Base-by-base conservation (phyloP, 2,888 invertebrate species). In the Panorpa germanica region DNA sequence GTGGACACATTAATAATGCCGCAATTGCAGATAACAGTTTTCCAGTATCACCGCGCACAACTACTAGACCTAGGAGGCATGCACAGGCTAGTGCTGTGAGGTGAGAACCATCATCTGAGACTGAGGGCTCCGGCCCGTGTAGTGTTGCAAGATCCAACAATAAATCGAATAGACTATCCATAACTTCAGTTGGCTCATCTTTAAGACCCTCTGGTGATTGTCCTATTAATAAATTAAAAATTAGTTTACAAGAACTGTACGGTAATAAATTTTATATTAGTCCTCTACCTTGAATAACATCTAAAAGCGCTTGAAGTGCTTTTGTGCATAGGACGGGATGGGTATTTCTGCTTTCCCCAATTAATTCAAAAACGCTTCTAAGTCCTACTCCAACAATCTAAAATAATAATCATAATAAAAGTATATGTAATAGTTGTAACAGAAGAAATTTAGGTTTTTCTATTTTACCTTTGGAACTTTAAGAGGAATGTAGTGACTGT, bases 11-110 rank as follows among this genome's bases (percentile, higher is more conserved):
- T 24, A 88, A 64, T 38, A 93, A 62, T 15, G 86, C 80, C 4
- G 85, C 75, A 20, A 85, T 70, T 4, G 93, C 86, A 42, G 76
- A 73, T 5, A 95, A 61, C 42, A 86, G 71, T 45, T 86, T 77
- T 35, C 88, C 88, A 7, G 91, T 85, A 49, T 91, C 85, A 4
- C 95, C 96, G 32, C 83, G 64, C 2, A 93, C 91, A 27, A 95
- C 82, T 9, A 88, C 85, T 35, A 96, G 60, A 31, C 90, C 85
- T 30, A 95, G 63, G 6, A 98, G 63, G 41, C 91, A 91, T 2
- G 95, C 80, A 49, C 88, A 86, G 29, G 91, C 86, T 34, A 88
- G 67, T 4, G 86, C 75, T 12, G 86, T 83, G 43, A 93, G 64
- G 40, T 67, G 69, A 37, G 64, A 68, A 10, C 76, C 71, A 41